Evolutionary conservation across 2,113 vertebrate species (phyloP), one percentile per base, ranked within the genome.

Genomic region (Phrynocephalus versicolor): DNA sequence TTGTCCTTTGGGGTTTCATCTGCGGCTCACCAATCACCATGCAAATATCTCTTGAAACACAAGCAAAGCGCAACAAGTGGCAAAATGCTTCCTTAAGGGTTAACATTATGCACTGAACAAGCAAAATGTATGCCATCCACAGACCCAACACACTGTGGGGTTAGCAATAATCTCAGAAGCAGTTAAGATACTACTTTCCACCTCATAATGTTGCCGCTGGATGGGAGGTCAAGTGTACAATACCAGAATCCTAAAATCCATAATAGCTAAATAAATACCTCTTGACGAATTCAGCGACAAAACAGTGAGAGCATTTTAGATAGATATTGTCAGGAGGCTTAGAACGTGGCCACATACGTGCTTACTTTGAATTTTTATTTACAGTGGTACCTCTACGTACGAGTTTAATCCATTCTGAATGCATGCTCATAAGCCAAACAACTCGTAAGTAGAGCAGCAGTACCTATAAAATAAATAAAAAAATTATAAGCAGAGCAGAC

Each of bases 151-250:
- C 0, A 25, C 41, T 4, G 18, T 3, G 81, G 80, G 35, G 78
- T 85, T 85, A 90, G 86, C 86, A 84, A 74, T 85, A 16, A 1
- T 70, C 67, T 39, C 30, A 78, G 18, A 88, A 35, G 57, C 27
- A 60, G 3, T 67, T 84, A 65, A 45, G 78, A 86, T 51, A 18
- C 76, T 90, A 87, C 92, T 88, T 94, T 94, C 93, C 93, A 93
- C 93, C 92, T 65, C 93, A 90, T 75, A 92, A 82, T 89, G 67
- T 0, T 72, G 51, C 74, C 90, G 21, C 30, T 79, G 15, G 76
- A 60, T 2, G 3, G 41, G 73, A 39, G 13, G 58, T 15, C 71
- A 64, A 87, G 85, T 39, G 45, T 85, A 23, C 76, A 37, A 74
- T 23, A 73, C n/a, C 39, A 37, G 19, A 74, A 64, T 39, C 65